Evolutionary conservation across 2,797 vertebrate genomes (phyloP), one percentile per base, ranked within the genome.

Genomic region (Yasuhikotakia modesta): DNA sequence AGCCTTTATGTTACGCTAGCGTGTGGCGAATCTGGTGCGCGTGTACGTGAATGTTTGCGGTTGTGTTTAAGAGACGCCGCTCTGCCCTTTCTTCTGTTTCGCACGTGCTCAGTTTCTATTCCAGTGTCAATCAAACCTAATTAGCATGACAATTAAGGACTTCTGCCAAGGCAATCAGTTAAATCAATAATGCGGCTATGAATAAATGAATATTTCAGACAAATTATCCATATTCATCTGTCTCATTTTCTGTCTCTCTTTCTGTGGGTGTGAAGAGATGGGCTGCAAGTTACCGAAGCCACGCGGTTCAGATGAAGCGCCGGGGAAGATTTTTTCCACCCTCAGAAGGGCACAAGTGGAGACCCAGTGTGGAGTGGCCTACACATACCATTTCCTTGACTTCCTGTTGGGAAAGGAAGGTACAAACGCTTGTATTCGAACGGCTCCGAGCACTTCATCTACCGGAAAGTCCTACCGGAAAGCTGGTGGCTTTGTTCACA

Each of bases 281-380:
- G 97, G 97, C 90, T 99, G 96, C 76, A 91, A 95, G 86, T 89
- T 98, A 85, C 96, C 95, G 67, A 99, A 97, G 85, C 85, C 97
- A 81, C 92, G 93, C 86, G 96, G 95, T 80, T 91, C 90, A 0
- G 92, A 92, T 17, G 91, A 92, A 14, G 87, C 95, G 79, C 96
- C 96, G 2, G 96, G 97, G 48, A 98, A 98, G 81, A 97, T 98
- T 90, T 98, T 96, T 83, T 98, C 96, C 68, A 99, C 96, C 43
- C 87, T 99, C 80, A 94, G 95, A 84, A 93, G 96, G 76, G 95
- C 95, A 12, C 95, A 98, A 87, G 96, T 99, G 85, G 96, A 99
- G 92, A 97, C 95, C 21, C 97, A 96, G 89, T 94, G 92, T 76
- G 96, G 96, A 58, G 93, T 95, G 87, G 87, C 94, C 64, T 99